Base-by-base conservation (phyloP, 1,140 invertebrate genomes). In the Hycleus cichorii region DNA sequence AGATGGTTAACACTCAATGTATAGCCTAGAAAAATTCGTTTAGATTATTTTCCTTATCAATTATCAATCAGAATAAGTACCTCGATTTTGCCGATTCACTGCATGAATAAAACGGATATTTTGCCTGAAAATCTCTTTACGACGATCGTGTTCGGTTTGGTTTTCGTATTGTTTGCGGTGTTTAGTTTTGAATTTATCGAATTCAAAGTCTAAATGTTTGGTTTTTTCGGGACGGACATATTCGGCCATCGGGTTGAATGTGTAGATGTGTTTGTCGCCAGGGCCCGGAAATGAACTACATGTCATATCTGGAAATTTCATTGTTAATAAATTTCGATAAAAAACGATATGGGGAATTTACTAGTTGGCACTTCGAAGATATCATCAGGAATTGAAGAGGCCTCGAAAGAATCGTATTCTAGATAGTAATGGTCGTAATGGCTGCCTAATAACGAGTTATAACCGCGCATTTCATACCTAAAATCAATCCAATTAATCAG, bases 351-450 rank as follows among this genome's bases (percentile, higher is more conserved):
- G 1, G 18, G 18, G 2, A 18, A 18, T 18, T 18, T 18, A 18
- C 18, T 18, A 18, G 18, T 1, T 18, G 32, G 32, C 0, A 32
- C 71, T 62, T 82, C 72, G 66, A 93, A 93, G 1, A 89, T 82
- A 43, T 82, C 79, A 44, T 81, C 77, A 56, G 81, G 79, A 24
- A 89, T 90, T 26, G 79, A 77, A 26, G 85, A 83, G 25, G 81
- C 77, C 11, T 80, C 78, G 66, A 85, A 95, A 66, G 82, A 83
- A 50, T 83, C 80, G 69, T 97, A 97, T 26, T 87, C 81, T 25
- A 98, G 69, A 72, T 91, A 90, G 71, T 98, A 98, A 76, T 95
- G 93, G 76, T 98, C 95, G 69, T 91, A 97, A 75, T 98, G 95
- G 5, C 93, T 97, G 0, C 93, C 93, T 0, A 97, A 77, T 0